Conservation (phyloP, 2,113 vertebrate species). For the Centropus bengalensis region DNA sequence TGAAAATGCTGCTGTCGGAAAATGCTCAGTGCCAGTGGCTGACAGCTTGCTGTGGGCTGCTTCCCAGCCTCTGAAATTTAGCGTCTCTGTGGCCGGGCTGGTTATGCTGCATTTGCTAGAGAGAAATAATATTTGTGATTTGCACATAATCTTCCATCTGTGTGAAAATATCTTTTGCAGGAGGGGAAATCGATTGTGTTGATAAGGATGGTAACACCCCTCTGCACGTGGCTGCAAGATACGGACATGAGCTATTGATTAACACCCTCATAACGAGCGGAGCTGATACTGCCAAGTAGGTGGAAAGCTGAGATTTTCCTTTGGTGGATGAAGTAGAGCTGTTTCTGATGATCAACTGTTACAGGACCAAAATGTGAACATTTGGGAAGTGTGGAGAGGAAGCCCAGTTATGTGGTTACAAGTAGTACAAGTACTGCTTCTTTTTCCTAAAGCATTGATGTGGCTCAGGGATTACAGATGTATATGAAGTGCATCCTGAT, state of each 20-base stretch:
- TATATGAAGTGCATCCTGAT: neutral
- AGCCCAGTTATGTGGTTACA: fast-evolving
- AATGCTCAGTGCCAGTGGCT: neutral
- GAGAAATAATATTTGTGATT: neutral
- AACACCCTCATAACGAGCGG: constrained; percentile 95
- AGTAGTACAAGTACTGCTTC: neutral
- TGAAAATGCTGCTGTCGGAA: neutral
- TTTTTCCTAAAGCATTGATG: neutral
- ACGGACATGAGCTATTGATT: constrained; percentile 94
- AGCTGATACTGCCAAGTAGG: constrained; percentile 91
- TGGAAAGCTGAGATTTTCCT: no score
- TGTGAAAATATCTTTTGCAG: constrained; percentile 75
- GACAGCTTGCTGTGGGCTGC: neutral
- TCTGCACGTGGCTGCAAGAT: constrained; percentile 93
- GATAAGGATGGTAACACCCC: constrained; percentile 98
- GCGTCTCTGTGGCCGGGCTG: neutral
- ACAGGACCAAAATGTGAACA: neutral
- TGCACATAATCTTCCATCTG: neutral
- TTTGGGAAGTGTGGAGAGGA: neutral
- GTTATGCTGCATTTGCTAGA: constrained; percentile 42
- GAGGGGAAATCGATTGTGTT: constrained; percentile 92
- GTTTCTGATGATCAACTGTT: neutral
- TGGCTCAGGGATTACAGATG: neutral
- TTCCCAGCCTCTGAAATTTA: neutral
- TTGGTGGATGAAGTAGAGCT: neutral